Evolutionary conservation across 2,113 vertebrate species (phyloP).

Genomic region (Cynocephalus volans): DNA sequence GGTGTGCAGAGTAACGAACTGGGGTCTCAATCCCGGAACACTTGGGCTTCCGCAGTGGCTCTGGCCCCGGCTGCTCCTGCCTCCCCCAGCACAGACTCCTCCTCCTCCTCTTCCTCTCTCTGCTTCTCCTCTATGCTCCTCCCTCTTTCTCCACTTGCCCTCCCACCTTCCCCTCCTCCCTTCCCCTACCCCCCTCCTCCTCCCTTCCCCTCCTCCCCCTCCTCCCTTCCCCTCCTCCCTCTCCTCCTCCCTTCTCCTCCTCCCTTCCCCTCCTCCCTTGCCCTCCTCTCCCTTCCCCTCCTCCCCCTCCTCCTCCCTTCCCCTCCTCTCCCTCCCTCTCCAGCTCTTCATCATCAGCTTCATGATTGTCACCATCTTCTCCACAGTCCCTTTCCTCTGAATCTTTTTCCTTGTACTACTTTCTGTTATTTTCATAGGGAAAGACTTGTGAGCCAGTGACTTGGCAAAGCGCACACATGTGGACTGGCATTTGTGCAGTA

Average conservation of each 20-base stretch:
- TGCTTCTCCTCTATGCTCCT: accelerated
- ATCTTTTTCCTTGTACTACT: neutral
- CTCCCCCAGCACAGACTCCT: no score
- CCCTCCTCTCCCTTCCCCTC: accelerated
- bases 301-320: neutral
- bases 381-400: neutral
- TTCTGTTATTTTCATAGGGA: slow-evolving; percentile 69
- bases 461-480: slow-evolving; percentile 74
- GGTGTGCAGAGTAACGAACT: no score
- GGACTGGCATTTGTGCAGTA: slow-evolving; percentile 76
- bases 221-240: accelerated
- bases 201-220: neutral
- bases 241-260: neutral
- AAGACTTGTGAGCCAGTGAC: slow-evolving; percentile 81
- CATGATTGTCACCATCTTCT: neutral
- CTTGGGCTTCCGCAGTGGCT: neutral
- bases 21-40: no score
- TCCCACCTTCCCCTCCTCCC: neutral
- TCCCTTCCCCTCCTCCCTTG: neutral
- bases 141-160: neutral
- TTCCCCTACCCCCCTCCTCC: accelerated
- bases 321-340: neutral
- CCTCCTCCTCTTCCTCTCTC: no score
- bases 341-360: neutral
- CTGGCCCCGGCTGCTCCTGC: neutral